Conservation (phyloP, 2,113 vertebrate species). For the Microtus montanus region DNA sequence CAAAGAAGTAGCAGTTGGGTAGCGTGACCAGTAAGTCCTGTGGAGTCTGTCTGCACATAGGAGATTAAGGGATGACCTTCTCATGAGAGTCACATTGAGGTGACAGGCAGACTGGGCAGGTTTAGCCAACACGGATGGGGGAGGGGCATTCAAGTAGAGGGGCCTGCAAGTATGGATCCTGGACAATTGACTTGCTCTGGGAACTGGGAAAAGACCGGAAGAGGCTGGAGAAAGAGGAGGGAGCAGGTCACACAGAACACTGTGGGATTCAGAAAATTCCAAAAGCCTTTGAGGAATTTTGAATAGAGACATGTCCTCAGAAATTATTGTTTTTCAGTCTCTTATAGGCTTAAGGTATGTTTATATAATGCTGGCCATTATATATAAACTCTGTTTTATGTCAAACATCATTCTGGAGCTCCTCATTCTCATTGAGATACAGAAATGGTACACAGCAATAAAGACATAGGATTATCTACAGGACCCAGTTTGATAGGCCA, state of each 20-base stretch:
- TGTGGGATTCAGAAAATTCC: not conserved
- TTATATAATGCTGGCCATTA: not conserved
- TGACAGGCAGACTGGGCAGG: not conserved
- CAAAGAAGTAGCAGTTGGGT: not conserved
- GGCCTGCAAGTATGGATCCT: not conserved
- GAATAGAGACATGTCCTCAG: not conserved
- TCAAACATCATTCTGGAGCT: not conserved
- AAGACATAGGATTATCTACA: not conserved
- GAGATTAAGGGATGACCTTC: not conserved
- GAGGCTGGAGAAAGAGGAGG: not conserved
- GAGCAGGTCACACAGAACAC: not conserved
- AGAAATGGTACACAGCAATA: not conserved
- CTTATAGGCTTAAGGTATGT: not conserved
- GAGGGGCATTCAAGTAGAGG: not conserved
- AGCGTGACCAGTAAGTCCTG: not conserved
- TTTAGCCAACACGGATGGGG: not conserved
- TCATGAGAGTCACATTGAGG: not conserved
- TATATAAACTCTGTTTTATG: not conserved
- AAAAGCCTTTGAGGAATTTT: not conserved
- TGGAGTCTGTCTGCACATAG: not conserved
- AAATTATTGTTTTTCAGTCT: not conserved
- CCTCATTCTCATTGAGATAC: not conserved
- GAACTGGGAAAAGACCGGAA: not conserved
- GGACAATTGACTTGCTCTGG: not conserved
- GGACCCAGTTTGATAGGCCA: not conserved